Percentiles rank a stretch among this genome's conserved stretches.
Conservation (phyloP, 2,113 vertebrate genomes). For the Leuciscus idus region DNA sequence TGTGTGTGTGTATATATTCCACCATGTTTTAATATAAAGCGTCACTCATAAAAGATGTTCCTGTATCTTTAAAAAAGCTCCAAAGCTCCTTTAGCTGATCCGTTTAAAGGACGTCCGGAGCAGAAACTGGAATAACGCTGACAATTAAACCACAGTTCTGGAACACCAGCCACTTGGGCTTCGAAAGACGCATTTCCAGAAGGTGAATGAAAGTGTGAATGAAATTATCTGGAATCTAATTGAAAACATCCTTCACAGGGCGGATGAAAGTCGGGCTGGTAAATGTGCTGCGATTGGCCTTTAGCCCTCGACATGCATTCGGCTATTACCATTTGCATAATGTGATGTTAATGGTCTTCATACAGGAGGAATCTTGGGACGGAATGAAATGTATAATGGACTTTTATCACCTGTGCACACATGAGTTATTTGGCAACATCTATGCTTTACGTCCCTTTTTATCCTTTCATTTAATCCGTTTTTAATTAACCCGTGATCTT, state of each 20-base stretch:
- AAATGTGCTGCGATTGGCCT: conserved; percentile 75
- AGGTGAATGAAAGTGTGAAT: conserved; percentile 76
- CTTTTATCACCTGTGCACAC: conserved; percentile 20
- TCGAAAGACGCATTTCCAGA: conserved; percentile 58
- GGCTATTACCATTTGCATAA: conserved; percentile 74
- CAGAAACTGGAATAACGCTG: conserved; percentile 74
- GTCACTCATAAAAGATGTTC: background rate
- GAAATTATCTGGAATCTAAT: conserved; percentile 78
- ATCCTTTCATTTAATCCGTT: background rate
- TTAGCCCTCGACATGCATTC: conserved; percentile 74
- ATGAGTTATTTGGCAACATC: conserved; percentile 9
- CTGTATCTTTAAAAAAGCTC: conserved; percentile 76
- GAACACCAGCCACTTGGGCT: conserved; percentile 75
- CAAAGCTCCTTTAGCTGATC: conserved; percentile 77
- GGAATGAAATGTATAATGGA: background rate
- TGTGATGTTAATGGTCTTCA: conserved; percentile 64
- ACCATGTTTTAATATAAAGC: background rate
- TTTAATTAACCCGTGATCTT: conserved; percentile 23
- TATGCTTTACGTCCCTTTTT: background rate
- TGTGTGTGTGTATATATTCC: background rate
- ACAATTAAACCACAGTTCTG: conserved; percentile 77
- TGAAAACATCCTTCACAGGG: conserved; percentile 80
- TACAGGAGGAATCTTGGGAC: background rate
- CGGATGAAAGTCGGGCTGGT: conserved; percentile 75
- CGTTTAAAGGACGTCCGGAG: conserved; percentile 79